Conservation (phyloP, 2,797 vertebrate genomes). For the Chiroxiphia lanceolata region DNA sequence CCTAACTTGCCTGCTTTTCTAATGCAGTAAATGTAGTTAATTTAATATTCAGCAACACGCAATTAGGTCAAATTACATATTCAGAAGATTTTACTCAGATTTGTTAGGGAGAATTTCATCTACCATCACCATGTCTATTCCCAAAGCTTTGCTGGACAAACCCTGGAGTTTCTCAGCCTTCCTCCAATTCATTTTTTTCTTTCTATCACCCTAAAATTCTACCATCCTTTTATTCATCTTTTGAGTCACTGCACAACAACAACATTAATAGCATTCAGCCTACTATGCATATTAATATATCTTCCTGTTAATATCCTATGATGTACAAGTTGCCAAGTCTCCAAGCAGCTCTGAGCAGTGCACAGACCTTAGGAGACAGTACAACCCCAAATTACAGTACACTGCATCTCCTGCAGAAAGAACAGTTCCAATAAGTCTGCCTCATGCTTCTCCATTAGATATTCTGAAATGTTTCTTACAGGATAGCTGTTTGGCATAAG, state of each 20-base stretch:
- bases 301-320: neutral
- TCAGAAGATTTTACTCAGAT: neutral
- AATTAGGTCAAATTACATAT: constrained; percentile 28
- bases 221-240: neutral
- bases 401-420: neutral
- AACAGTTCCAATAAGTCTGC: neutral
- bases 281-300: neutral
- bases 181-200: neutral
- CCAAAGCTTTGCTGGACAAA: neutral
- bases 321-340: neutral
- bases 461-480: neutral
- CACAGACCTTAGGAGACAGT: neutral
- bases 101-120: neutral
- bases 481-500: neutral
- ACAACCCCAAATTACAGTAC: neutral
- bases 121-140: neutral
- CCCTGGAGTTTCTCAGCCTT: neutral
- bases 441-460: neutral
- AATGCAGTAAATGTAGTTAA: neutral
- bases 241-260: neutral
- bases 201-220: neutral
- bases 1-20: neutral
- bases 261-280: neutral
- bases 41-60: neutral
- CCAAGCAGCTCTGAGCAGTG: neutral